These are phyloP conservation scores for Cyclargus thomasi DNA, from an alignment of 1,140 invertebrate genomes.

Conservation along the genomic window DNA sequence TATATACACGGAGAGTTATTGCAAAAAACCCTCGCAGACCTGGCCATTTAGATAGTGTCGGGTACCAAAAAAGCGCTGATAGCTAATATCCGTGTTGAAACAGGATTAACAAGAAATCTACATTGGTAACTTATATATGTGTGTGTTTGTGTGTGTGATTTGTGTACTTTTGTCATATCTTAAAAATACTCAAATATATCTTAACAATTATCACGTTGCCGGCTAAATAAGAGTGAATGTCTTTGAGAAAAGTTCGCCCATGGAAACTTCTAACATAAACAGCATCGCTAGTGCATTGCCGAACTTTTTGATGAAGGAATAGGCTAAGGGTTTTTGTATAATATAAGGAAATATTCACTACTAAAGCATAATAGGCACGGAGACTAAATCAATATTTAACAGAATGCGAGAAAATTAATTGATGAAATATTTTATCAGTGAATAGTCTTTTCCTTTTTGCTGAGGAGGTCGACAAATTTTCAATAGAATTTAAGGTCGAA, in stretches of 20 bases:
- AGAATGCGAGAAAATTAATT: background rate
- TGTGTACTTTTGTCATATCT: too few relatives aligned
- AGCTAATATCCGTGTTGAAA: slow-evolving; percentile 3
- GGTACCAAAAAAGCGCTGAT: background rate
- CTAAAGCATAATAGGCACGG: background rate
- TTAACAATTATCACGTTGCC: too few relatives aligned
- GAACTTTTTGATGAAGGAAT: too few relatives aligned
- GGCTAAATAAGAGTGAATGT: too few relatives aligned
- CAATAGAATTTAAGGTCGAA: background rate
- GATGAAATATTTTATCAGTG: background rate
- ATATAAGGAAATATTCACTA: background rate
- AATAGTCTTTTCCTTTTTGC: background rate
- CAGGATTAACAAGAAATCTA: background rate
- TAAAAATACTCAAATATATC: too few relatives aligned
- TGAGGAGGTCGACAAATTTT: background rate
- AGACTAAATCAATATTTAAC: background rate
- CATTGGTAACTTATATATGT: too few relatives aligned
- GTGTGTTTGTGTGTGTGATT: too few relatives aligned
- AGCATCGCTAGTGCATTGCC: too few relatives aligned
- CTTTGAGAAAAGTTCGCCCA: too few relatives aligned
- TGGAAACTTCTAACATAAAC: too few relatives aligned
- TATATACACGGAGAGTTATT: slow-evolving; percentile 6
- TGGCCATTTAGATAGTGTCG: slow-evolving; percentile 6
- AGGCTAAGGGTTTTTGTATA: too few relatives aligned
- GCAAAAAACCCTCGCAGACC: background rate